Conservation (phyloP, 2,797 vertebrate genomes). For the Cetoscarus ocellatus region DNA sequence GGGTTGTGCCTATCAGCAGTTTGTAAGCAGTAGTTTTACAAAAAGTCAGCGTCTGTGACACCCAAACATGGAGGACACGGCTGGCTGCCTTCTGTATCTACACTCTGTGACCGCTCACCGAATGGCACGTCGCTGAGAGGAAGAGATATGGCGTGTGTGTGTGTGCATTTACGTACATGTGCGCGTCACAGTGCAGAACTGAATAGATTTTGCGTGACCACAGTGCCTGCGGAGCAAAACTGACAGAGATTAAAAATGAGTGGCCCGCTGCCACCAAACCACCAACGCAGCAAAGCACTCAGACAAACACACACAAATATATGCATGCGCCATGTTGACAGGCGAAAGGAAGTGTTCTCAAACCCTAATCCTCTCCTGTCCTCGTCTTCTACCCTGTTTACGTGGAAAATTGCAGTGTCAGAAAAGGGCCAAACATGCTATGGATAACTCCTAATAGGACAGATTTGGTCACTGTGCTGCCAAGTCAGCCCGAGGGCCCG, state of each 20-base stretch:
- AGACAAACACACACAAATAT: constrained; percentile 4
- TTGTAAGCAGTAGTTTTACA: constrained; percentile 26
- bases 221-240: constrained; percentile 52
- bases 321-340: constrained; percentile 24
- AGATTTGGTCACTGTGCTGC: constrained; percentile 49
- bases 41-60: constrained; percentile 38
- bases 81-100: constrained; percentile 40
- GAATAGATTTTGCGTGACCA: constrained; percentile 44
- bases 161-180: constrained; percentile 6
- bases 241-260: constrained; percentile 66
- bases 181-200: constrained; percentile 22
- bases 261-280: constrained; percentile 57
- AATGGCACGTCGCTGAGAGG: constrained; percentile 29
- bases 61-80: constrained; percentile 38
- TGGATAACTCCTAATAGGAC: constrained; percentile 51
- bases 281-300: constrained; percentile 35
- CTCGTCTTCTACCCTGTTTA: constrained; percentile 29
- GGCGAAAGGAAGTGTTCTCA: constrained; percentile 26
- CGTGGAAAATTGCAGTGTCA: constrained; percentile 47
- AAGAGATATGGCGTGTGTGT: constrained; percentile 32
- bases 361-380: constrained; percentile 46
- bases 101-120: constrained; percentile 45
- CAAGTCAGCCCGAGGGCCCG: constrained; percentile 44
- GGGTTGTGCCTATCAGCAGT: constrained; percentile 31
- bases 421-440: constrained; percentile 39